These are phyloP conservation scores for Epinephelus cyanopodus DNA, from an alignment of 2,113 vertebrate species.

Conservation along the genomic window DNA sequence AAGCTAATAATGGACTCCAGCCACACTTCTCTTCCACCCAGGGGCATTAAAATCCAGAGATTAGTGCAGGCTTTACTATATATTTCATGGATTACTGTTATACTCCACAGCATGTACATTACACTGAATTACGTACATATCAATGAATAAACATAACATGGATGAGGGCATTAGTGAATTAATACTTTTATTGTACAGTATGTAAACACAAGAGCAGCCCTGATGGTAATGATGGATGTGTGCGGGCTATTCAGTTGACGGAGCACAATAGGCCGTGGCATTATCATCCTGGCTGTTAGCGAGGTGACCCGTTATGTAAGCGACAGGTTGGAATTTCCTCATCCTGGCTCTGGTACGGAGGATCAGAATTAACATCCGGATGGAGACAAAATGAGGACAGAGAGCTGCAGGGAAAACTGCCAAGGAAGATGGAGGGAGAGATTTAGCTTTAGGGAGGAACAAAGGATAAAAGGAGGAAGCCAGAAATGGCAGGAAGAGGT, in stretches of 20 bases:
- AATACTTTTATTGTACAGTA: neutral
- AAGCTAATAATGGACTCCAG: conserved; percentile 12
- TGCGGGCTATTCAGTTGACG: neutral
- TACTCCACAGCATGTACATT: conserved; percentile 23
- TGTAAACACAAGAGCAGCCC: neutral
- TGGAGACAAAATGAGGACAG: conserved; percentile 27
- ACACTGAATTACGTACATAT: conserved; percentile 3
- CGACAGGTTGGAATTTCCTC: conserved; percentile 63
- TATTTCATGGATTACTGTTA: conserved; percentile 37
- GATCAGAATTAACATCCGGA: conserved; percentile 50
- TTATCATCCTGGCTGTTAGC: conserved; percentile 22
- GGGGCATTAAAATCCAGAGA: conserved; percentile 24
- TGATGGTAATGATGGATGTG: neutral
- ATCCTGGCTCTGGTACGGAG: conserved; percentile 36
- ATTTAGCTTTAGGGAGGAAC: conserved; percentile 25
- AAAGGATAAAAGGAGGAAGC: neutral
- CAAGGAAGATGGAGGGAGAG: conserved; percentile 26
- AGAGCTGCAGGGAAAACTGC: conserved; percentile 6
- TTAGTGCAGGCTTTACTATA: conserved; percentile 38
- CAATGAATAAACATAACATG: conserved; percentile 8
- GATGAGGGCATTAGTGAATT: neutral
- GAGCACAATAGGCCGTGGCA: conserved; percentile 4
- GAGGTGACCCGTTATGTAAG: conserved; percentile 63
- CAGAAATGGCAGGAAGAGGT: neutral
- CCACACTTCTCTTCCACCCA: neutral